phyloP scores from a whole-genome alignment of 2,113 vertebrate species.

The Todiramphus chloris region DNA sequence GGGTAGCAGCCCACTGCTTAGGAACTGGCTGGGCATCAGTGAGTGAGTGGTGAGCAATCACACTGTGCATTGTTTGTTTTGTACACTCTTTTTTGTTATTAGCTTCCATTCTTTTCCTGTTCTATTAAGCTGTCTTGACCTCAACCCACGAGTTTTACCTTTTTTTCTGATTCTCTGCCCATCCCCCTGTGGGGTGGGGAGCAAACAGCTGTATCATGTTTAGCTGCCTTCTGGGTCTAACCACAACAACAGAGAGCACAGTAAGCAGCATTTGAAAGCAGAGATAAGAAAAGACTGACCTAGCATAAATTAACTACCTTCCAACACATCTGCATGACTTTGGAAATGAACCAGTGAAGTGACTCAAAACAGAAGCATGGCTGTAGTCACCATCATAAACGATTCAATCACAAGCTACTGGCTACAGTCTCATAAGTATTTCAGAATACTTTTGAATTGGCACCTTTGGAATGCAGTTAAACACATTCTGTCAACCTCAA shows the following conservation, averaged over 20 bases:
- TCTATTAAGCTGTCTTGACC: background rate
- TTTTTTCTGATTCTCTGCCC: background rate
- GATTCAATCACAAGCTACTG: background rate
- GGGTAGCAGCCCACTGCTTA: background rate
- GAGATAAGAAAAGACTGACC: background rate
- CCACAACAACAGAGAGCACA: background rate
- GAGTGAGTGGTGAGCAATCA: background rate
- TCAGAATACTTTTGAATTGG: background rate
- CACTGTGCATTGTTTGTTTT: background rate
- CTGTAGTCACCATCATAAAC: background rate
- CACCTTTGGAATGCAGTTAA: background rate
- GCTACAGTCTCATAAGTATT: background rate
- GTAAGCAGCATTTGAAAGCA: background rate
- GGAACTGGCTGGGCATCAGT: background rate
- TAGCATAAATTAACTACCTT: background rate
- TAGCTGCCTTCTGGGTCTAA: background rate
- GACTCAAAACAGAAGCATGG: background rate
- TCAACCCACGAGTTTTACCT: background rate
- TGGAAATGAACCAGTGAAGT: background rate
- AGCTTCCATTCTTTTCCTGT: background rate
- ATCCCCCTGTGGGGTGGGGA: background rate
- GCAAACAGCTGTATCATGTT: background rate
- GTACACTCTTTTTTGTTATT: background rate
- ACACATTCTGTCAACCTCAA: background rate
- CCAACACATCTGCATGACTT: background rate